Percentiles rank a stretch among this genome's conserved stretches.
Conservation (phyloP, 2,888 invertebrate species). For the Scaptomyza polygonia region DNA sequence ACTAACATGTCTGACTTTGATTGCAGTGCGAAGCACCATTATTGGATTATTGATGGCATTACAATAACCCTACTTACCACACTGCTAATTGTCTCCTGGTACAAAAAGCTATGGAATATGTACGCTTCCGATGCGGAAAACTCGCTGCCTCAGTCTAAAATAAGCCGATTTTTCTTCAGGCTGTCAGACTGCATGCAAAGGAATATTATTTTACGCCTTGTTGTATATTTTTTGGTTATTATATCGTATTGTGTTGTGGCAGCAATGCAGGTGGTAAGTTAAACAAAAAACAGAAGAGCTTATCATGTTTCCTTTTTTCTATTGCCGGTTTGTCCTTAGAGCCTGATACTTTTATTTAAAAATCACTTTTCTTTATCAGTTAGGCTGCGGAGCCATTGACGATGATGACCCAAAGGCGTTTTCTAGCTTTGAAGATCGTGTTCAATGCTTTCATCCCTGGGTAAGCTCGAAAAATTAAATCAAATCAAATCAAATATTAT, state of each 20-base stretch:
- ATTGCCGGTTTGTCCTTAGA: too few relatives aligned
- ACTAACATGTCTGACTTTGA: not conserved
- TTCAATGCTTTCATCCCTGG: constrained; percentile 83
- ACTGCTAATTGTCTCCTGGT: constrained; percentile 90
- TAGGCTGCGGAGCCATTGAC: constrained; percentile 48
- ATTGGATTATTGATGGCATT: constrained; percentile 85
- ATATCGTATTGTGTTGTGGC: constrained; percentile 86
- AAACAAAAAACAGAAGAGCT: not conserved
- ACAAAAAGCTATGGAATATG: constrained; percentile 89
- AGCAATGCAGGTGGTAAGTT: constrained; percentile 68
- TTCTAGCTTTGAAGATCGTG: constrained; percentile 39
- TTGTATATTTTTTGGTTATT: constrained; percentile 89
- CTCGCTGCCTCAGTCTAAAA: constrained; percentile 85
- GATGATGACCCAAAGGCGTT: constrained; percentile 16
- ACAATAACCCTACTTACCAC: constrained; percentile 85
- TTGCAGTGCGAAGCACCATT: constrained; percentile 56
- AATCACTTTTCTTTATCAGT: constrained; percentile 11
- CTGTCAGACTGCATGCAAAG: constrained; percentile 87
- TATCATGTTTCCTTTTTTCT: too few relatives aligned
- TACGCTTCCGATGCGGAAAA: constrained; percentile 69
- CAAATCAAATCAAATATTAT: too few relatives aligned
- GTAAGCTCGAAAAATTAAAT: constrained; percentile 53
- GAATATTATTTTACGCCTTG: constrained; percentile 87
- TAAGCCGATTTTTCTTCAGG: constrained; percentile 87
- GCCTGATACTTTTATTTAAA: not conserved